A percentile compares a stretch with the other conserved stretches of the same genome.
phyloP scores from a whole-genome alignment of 2,113 vertebrate genomes.

The Scatophagus argus region DNA sequence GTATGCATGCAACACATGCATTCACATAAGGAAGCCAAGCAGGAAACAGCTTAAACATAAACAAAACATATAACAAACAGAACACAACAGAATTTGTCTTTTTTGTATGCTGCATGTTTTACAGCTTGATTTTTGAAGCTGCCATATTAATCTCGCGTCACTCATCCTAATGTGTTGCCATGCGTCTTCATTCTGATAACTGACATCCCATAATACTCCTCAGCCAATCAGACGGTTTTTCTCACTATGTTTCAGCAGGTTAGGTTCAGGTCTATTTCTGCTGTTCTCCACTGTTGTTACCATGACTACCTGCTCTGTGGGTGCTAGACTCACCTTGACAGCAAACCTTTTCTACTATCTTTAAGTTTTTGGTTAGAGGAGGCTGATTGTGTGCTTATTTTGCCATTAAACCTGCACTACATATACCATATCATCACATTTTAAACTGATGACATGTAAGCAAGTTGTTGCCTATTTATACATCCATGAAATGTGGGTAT shows the following conservation, averaged over 20 bases:
- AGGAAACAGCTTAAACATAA: too few relatives aligned
- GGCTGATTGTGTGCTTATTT: background rate
- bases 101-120: background rate
- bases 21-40: too few relatives aligned
- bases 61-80: too few relatives aligned
- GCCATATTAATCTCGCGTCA: background rate
- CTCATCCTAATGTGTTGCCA: conserved; percentile 1
- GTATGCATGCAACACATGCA: too few relatives aligned
- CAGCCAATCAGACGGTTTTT: conserved; percentile 1
- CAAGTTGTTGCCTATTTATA: background rate
- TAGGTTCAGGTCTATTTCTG: conserved; percentile 43
- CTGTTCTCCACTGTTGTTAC: conserved; percentile 31
- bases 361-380: conserved; percentile 2
- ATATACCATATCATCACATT: too few relatives aligned
- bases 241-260: conserved; percentile 22
- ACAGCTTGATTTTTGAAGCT: conserved; percentile 16
- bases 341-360: background rate
- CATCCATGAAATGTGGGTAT: background rate
- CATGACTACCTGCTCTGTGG: conserved; percentile 16
- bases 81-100: too few relatives aligned
- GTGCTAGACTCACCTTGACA: conserved; percentile 16
- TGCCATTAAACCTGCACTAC: background rate
- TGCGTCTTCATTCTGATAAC: conserved; percentile 3
- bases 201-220: background rate
- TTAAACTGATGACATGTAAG: too few relatives aligned